phyloP scores from a whole-genome alignment of 2,113 vertebrate species.

The Albula goreensis region DNA sequence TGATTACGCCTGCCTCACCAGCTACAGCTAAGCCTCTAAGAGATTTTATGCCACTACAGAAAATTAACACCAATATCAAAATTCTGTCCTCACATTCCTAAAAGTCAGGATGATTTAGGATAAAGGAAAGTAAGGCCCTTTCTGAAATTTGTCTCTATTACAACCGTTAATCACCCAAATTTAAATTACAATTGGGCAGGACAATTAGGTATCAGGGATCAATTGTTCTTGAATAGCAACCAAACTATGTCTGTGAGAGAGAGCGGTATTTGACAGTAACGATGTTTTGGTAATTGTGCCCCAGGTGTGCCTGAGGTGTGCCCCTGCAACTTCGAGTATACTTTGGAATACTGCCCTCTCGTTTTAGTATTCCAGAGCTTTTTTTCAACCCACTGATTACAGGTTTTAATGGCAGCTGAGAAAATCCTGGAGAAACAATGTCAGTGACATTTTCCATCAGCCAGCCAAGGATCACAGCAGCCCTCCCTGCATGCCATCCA shows the following conservation, averaged over 20 bases:
- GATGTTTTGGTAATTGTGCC: not conserved
- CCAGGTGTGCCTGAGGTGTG: not conserved
- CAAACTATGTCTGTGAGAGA: not conserved
- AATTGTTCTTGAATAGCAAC: too few species aligned
- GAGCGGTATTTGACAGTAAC: not conserved
- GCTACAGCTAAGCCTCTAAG: not conserved
- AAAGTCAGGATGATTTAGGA: not conserved
- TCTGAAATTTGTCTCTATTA: not conserved
- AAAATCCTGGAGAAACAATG: slow-evolving; percentile 12
- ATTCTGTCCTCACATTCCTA: not conserved
- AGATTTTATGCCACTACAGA: not conserved
- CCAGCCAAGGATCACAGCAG: not conserved
- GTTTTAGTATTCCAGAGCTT: not conserved
- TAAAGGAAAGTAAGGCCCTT: not conserved
- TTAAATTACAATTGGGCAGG: not conserved
- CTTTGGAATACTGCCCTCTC: not conserved
- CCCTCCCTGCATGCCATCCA: not conserved
- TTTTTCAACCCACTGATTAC: not conserved
- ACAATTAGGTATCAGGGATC: too few species aligned
- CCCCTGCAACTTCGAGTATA: not conserved
- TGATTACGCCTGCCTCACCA: not conserved
- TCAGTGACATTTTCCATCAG: not conserved
- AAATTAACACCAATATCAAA: not conserved
- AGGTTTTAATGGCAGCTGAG: slow-evolving; percentile 13
- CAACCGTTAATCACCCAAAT: not conserved